Conservation (phyloP, 2,113 vertebrate species). For the Haplochromis burtoni region DNA sequence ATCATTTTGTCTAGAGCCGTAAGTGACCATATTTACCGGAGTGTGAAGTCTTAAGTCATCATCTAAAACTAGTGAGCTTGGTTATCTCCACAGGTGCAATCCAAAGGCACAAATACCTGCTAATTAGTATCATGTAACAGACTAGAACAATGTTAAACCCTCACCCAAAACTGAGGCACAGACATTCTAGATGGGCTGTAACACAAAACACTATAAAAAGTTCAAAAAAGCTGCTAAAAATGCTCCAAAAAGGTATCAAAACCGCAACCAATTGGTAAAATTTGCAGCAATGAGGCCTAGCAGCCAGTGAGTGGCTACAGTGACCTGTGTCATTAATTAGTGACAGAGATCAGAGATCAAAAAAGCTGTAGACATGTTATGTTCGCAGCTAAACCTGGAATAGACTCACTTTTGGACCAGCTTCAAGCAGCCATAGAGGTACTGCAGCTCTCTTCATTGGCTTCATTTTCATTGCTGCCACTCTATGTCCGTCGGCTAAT, state of each 20-base stretch:
- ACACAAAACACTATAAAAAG: background rate
- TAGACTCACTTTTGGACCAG: background rate
- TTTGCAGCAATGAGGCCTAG: background rate
- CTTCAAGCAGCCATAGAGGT: background rate
- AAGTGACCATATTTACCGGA: rapidly evolving
- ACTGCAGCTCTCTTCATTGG: background rate
- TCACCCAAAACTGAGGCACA: background rate
- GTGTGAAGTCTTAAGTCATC: background rate
- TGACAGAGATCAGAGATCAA: background rate
- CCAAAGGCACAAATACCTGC: background rate
- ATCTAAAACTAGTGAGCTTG: background rate
- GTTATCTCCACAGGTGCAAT: background rate
- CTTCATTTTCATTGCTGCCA: background rate
- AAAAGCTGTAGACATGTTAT: background rate
- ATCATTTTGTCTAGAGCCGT: rapidly evolving
- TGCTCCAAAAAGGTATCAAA: background rate
- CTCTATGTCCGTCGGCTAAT: rapidly evolving
- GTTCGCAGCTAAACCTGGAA: background rate
- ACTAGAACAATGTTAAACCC: background rate
- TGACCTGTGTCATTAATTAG: background rate
- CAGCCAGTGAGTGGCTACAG: background rate
- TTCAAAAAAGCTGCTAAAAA: background rate
- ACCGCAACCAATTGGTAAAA: background rate
- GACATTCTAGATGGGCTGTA: background rate
- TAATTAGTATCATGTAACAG: background rate